Evolutionary conservation across 2,797 vertebrate genomes (phyloP).

Genomic region (Clangula hyemalis): DNA sequence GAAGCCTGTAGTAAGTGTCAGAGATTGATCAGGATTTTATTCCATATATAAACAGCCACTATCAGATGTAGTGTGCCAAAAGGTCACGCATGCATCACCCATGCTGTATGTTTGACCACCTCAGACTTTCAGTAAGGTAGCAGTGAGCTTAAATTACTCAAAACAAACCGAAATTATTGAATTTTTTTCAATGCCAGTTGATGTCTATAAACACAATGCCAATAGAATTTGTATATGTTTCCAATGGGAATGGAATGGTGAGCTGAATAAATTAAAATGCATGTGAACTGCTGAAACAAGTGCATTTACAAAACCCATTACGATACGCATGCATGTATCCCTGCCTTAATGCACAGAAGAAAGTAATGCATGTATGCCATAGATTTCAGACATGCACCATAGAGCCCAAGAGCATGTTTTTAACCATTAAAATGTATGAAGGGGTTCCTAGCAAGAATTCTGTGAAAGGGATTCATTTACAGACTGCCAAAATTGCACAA

Average conservation of each 20-base stretch:
- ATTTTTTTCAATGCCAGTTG: neutral
- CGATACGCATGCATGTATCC: accelerated
- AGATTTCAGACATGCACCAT: neutral
- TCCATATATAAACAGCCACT: conserved; percentile 70
- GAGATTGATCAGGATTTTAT: conserved; percentile 75
- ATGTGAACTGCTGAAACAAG: neutral
- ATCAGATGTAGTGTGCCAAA: conserved; percentile 41
- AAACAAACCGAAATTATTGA: conserved; percentile 33
- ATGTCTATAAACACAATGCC: neutral
- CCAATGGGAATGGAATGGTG: neutral
- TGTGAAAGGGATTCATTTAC: neutral
- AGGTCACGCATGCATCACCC: conserved; percentile 40
- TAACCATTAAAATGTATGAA: neutral
- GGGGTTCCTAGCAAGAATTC: neutral
- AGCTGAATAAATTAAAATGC: neutral
- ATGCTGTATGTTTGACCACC: conserved; percentile 46
- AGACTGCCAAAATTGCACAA: neutral
- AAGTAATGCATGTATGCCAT: neutral
- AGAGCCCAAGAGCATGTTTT: neutral
- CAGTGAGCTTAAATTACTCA: conserved; percentile 57
- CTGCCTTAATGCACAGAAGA: neutral
- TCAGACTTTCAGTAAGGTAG: conserved; percentile 50
- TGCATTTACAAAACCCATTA: neutral
- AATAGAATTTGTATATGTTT: neutral
- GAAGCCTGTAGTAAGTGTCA: conserved; percentile 78